Conservation (phyloP, 2,797 vertebrate species). For the Megaceryle alcyon region DNA sequence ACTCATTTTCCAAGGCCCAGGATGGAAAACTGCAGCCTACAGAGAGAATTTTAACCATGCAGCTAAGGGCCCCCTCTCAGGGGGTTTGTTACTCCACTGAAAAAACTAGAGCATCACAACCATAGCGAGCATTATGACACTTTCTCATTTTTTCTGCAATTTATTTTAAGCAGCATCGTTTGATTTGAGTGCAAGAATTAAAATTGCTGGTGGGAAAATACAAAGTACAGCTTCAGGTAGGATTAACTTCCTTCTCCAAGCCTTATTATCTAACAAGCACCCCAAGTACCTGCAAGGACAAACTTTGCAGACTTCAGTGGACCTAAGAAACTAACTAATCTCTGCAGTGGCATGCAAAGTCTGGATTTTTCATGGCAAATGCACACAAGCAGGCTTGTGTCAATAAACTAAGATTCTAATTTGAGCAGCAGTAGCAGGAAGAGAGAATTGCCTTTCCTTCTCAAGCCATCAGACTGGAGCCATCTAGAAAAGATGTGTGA, state of each 20-base stretch:
- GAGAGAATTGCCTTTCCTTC: neutral
- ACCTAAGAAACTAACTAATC: neutral
- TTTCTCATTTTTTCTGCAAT: neutral
- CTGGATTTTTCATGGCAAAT: neutral
- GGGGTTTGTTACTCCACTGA: neutral
- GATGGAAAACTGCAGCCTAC: neutral
- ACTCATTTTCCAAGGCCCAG: neutral
- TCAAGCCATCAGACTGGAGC: neutral
- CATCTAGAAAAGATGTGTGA: neutral
- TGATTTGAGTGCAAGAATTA: neutral
- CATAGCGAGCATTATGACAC: rapidly evolving
- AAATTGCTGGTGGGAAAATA: neutral
- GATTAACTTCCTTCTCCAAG: neutral
- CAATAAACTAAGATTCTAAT: neutral
- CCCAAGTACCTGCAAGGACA: neutral
- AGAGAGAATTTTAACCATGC: neutral
- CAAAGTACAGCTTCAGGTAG: neutral
- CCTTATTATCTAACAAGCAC: neutral
- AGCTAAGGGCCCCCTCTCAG: neutral
- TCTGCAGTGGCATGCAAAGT: neutral
- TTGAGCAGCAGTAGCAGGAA: neutral
- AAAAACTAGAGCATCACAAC: neutral
- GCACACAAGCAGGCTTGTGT: neutral
- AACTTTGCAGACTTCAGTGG: neutral
- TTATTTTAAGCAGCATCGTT: neutral